Conservation (phyloP, 2,888 invertebrate genomes). For the Drosophila monieri region DNA sequence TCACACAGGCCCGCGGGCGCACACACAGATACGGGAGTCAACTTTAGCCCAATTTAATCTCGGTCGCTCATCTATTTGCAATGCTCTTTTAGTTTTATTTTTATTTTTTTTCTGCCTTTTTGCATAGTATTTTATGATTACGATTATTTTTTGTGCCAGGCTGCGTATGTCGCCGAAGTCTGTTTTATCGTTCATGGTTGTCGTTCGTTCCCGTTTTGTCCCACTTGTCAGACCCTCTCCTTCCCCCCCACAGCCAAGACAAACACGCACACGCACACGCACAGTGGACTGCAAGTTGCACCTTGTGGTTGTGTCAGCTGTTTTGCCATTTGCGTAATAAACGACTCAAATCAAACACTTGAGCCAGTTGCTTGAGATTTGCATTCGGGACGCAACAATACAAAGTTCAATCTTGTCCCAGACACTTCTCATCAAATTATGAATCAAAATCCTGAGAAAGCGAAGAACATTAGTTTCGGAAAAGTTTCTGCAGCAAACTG, state of each 20-base stretch:
- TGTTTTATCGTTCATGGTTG: slow-evolving; percentile 31
- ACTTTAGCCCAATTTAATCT: slow-evolving; percentile 68
- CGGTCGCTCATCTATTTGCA: slow-evolving; percentile 52
- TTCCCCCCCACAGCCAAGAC: slow-evolving; percentile 6
- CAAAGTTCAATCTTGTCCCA: too few species aligned
- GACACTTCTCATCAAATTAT: too few species aligned
- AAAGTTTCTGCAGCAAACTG: slow-evolving; percentile 9
- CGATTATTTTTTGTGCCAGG: slow-evolving; percentile 50
- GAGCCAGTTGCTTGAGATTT: too few species aligned
- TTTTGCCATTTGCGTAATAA: slow-evolving; percentile 31
- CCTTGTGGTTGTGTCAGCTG: slow-evolving; percentile 32
- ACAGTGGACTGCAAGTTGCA: slow-evolving; percentile 40
- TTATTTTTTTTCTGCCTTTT: slow-evolving; percentile 14
- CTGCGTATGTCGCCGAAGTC: slow-evolving; percentile 59
- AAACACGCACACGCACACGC: slow-evolving; percentile 15
- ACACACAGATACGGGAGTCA: slow-evolving; percentile 29
- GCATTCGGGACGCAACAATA: too few species aligned
- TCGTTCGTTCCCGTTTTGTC: slow-evolving; percentile 40
- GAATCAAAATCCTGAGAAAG: too few species aligned
- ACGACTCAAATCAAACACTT: not conserved
- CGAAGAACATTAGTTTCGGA: not conserved
- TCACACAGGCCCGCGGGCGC: slow-evolving; percentile 3
- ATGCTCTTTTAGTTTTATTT: slow-evolving; percentile 24
- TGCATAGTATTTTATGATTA: slow-evolving; percentile 34
- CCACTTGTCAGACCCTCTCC: slow-evolving; percentile 57